Percentiles rank a stretch among this genome's conserved stretches.
Conservation (phyloP, 2,113 vertebrate genomes). For the Rafetus swinhoei region DNA sequence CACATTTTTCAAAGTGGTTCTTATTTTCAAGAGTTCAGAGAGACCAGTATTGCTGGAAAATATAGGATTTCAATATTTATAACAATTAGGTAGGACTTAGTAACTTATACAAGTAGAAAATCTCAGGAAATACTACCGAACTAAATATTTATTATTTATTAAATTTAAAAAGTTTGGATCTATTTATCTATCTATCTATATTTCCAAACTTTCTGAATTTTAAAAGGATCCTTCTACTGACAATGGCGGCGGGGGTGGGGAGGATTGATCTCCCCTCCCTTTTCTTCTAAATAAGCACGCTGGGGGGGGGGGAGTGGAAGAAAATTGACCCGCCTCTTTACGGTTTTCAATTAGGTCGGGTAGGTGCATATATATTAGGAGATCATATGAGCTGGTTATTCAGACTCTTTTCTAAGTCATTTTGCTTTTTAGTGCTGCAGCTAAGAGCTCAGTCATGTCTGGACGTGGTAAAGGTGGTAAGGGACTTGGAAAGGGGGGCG, state of each 20-base stretch:
- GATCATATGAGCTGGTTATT: too few relatives aligned
- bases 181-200: neutral
- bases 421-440: too few relatives aligned
- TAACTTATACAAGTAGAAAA: neutral
- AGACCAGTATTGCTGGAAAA: neutral
- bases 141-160: neutral
- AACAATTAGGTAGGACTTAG: neutral
- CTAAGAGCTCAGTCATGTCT: neutral
- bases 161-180: too few relatives aligned
- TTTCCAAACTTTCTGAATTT: neutral
- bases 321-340: neutral
- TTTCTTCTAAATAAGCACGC: neutral
- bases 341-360: neutral
- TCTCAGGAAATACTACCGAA: neutral
- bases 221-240: neutral
- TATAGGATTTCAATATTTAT: neutral
- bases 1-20: too few relatives aligned
- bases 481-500: neutral
- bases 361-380: accelerated
- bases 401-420: too few relatives aligned
- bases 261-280: neutral
- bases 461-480: neutral
- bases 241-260: neutral
- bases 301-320: too few relatives aligned
- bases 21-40: neutral